Evolutionary conservation across 2,797 vertebrate species (phyloP), one percentile per base, ranked within the genome.

Genomic region (Molossus alvarezi): DNA sequence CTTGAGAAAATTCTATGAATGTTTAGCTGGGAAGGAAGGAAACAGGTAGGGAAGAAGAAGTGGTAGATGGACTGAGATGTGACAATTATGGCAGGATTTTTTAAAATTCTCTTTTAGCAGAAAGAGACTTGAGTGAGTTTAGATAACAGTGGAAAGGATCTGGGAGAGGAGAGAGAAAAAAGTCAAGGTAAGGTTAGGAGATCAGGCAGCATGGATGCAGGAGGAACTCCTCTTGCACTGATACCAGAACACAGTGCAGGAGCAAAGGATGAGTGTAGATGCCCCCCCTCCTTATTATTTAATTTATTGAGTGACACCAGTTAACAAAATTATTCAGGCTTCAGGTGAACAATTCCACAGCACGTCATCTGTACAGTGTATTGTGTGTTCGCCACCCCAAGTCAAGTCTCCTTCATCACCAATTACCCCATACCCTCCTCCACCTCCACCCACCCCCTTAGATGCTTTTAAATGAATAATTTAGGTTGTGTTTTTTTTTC

Each of bases 81-180:
- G 18, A 71, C n/a, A 93, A 90, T 27, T 21, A 41, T 9, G 29
- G 67, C 33, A 21, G 20, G 10, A 15, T 23, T 41, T 71, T 45
- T 33, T 33, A 33, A 33, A 33, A 33, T 72, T 71, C 25, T 73
- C 33, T 88, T 88, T 55, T 53, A 75, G 45, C 62, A 69, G 11
- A 83, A n/a, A 93, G n/a, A 82, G 15, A 85, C 17, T 62, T 77
- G 33, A 76, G 33, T 51, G 11, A 83, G 27, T 88, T 88, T 96
- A 82, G 23, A 69, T 14, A 64, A 15, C 51, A 89, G 29, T 18
- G 21, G 25, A 77, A 91, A 91, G 45, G 10, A 73, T 45, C 18
- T 88, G 79, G 29, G 55, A 37, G 13, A 62, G 27, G 18, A 23
- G 13, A 14, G 7, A 60, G 72, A 20, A 12, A 33, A 11, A 27